These are phyloP conservation scores for Ips nitidus DNA, from an alignment of 1,140 invertebrate species.

Conservation along the genomic window DNA sequence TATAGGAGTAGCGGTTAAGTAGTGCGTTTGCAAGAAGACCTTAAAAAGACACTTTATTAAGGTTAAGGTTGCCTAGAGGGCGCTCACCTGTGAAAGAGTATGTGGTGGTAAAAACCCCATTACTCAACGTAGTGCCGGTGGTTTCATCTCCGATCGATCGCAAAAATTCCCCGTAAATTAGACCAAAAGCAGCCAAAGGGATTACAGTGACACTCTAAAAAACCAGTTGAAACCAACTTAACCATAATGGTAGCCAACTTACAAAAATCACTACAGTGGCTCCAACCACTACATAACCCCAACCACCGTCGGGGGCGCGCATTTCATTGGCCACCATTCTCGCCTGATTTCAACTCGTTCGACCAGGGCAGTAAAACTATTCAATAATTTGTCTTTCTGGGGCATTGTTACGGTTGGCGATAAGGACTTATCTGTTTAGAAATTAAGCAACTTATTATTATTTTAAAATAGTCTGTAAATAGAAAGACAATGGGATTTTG, in stretches of 20 bases:
- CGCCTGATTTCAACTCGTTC: too few species aligned
- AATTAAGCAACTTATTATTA: too few species aligned
- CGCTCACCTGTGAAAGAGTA: slow-evolving; percentile 59
- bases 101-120: slow-evolving; percentile 61
- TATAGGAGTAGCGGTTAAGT: slow-evolving; percentile 55
- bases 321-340: slow-evolving; percentile 5
- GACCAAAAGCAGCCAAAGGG: slow-evolving; percentile 63
- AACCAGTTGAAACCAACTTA: slow-evolving; percentile 30
- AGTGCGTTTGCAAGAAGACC: slow-evolving; percentile 59
- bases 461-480: too few species aligned
- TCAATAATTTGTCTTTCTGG: too few species aligned
- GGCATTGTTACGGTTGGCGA: too few species aligned
- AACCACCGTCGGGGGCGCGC: slow-evolving; percentile 62
- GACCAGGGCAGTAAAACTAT: too few species aligned
- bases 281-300: slow-evolving; percentile 59
- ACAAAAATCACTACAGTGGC: slow-evolving; percentile 27
- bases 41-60: slow-evolving; percentile 36
- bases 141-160: slow-evolving; percentile 60
- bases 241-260: background rate
- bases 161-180: slow-evolving; percentile 67
- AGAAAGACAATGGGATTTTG: too few species aligned
- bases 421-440: too few species aligned
- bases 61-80: background rate
- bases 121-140: slow-evolving; percentile 61
- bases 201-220: slow-evolving; percentile 59